These are phyloP conservation scores for Sthenelais limicola DNA, from an alignment of 2,888 invertebrate species.

Conservation along the genomic window DNA sequence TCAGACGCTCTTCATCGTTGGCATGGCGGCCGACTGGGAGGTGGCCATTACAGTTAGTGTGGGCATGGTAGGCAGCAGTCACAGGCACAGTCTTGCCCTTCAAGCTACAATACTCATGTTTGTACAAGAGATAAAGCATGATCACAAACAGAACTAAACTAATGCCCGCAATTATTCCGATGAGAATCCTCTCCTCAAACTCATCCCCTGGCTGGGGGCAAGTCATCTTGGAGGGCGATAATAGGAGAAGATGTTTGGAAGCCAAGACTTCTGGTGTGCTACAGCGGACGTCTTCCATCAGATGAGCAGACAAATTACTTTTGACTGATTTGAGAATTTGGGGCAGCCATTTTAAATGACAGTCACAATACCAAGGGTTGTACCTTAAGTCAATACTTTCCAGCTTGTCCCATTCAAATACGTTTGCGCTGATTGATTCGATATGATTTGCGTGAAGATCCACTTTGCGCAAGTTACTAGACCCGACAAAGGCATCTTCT, in stretches of 20 bases:
- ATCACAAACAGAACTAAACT: slow-evolving; percentile 17
- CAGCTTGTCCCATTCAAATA: slow-evolving; percentile 44
- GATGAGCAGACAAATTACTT: neutral
- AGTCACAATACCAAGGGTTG: slow-evolving; percentile 48
- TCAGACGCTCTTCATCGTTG: slow-evolving; percentile 2
- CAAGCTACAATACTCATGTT: slow-evolving; percentile 12
- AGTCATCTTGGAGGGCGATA: neutral
- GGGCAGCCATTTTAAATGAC: slow-evolving; percentile 42
- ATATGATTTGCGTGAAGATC: slow-evolving; percentile 45
- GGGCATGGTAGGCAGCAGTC: slow-evolving; percentile 1
- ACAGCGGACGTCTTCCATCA: slow-evolving; percentile 6
- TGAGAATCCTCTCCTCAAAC: slow-evolving; percentile 38
- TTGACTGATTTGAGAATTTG: neutral
- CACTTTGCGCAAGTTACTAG: slow-evolving; percentile 10
- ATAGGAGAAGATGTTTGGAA: neutral
- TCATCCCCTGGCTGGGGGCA: slow-evolving; percentile 6
- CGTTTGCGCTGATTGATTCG: slow-evolving; percentile 7
- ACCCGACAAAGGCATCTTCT: slow-evolving; percentile 37
- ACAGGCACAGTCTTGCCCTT: neutral
- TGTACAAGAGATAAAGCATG: slow-evolving; percentile 21
- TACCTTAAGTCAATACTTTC: slow-evolving; percentile 42
- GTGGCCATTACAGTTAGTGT: slow-evolving; percentile 7
- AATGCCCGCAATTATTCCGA: slow-evolving; percentile 19
- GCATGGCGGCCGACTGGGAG: neutral
- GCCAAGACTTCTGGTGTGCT: neutral